phyloP scores from a whole-genome alignment of 2,797 vertebrate genomes.

The Sebastes nivosus region DNA sequence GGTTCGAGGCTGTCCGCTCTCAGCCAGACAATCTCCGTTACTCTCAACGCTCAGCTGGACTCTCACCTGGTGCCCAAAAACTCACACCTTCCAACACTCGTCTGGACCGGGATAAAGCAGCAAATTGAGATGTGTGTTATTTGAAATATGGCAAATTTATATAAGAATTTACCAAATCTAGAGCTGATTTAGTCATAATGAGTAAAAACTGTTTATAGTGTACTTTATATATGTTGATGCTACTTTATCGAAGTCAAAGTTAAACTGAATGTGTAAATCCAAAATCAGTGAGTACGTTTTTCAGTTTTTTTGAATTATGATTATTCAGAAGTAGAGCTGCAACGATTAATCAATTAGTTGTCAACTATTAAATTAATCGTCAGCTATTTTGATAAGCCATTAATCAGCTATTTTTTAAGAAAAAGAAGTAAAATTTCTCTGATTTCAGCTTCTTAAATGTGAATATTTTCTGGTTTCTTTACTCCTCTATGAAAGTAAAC shows the following conservation, averaged over 20 bases:
- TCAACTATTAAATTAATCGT: too few relatives aligned
- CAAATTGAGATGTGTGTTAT: neutral
- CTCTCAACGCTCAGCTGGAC: constrained; percentile 1
- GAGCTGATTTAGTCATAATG: neutral
- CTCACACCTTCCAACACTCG: neutral
- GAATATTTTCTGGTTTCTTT: too few relatives aligned
- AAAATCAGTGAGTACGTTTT: neutral
- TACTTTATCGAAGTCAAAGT: neutral
- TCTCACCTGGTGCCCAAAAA: constrained; percentile 7
- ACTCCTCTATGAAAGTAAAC: too few relatives aligned
- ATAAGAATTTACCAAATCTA: neutral
- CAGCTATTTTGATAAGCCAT: too few relatives aligned
- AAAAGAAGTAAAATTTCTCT: accelerated
- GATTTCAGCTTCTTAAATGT: too few relatives aligned
- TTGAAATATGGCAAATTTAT: neutral
- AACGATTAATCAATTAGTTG: too few relatives aligned
- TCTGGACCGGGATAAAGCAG: neutral
- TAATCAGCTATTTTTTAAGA: too few relatives aligned
- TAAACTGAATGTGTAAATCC: neutral
- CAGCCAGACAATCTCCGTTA: neutral
- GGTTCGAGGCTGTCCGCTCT: constrained; percentile 18
- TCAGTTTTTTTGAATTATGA: neutral
- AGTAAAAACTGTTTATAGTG: neutral
- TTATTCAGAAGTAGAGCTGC: neutral
- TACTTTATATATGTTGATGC: neutral